Base-by-base conservation (phyloP, 2,888 invertebrate species). In the Coenonympha glycerion region DNA sequence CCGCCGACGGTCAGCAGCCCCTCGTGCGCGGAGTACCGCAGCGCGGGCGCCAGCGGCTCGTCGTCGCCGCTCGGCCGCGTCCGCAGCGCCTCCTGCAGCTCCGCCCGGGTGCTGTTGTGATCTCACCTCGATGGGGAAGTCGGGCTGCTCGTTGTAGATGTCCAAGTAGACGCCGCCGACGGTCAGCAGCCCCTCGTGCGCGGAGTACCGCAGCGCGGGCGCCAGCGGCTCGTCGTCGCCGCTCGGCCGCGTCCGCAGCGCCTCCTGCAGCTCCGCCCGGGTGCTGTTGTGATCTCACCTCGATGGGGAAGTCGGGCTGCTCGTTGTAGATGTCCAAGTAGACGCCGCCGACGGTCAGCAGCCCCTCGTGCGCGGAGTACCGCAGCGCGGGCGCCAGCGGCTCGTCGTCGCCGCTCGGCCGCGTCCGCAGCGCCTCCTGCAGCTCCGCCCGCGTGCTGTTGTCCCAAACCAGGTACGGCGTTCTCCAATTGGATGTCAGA, bases 381-480 rank as follows among this genome's bases (percentile, higher is more conserved):
- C 82, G 87, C 75, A 97, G 96, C 6, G 91, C 89, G 11, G 92
- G 92, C 33, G 92, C 84, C 1, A 91, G 64, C 62, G 93, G 93
- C 21, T 89, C 90, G 51, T 91, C 92, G 2, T 83, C 77, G 15
- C 66, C 77, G 15, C 66, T 61, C 0, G 73, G 69, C 21, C 63
- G 59, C 52, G 89, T 89, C 55, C 93, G 93, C 3, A 99, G 86
- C 70, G 95, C 95, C 69, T 99, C 98, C 31, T 91, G 88, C 1
- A 99, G 88, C 77, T 99, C 98, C 0, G 95, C 95, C 59, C 99
- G 89, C 0, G 99, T 99, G 5, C 94, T 93, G 82, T 99, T 99
- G 82, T 99, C 96, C 99, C 99, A 99, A 34, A 99, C 93, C 19
- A 99, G 88, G 79, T 99, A 98, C 0, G 99, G 99, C 68, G 94